A percentile compares a stretch with the other conserved stretches of the same genome.
phyloP scores from a whole-genome alignment of 2,888 invertebrate species.

The Mythimna impura region DNA sequence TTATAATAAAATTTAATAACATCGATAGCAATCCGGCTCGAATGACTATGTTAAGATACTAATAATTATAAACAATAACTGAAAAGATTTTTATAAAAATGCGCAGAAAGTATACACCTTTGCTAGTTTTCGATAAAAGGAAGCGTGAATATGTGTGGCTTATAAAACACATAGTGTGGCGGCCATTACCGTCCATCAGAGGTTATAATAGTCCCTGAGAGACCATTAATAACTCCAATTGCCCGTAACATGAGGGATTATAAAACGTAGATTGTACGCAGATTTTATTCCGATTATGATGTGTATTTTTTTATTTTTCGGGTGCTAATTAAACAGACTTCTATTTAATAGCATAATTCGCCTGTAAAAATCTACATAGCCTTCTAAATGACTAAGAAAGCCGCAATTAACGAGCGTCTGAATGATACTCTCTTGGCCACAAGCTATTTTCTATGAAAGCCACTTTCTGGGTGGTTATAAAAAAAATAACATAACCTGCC shows the following conservation, averaged over 20 bases:
- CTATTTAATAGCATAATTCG: too few relatives aligned
- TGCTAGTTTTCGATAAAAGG: background rate
- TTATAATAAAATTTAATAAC: too few relatives aligned
- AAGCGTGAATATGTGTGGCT: background rate
- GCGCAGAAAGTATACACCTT: background rate
- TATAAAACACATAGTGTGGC: conserved; percentile 13
- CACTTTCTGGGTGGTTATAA: too few relatives aligned
- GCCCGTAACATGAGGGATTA: background rate
- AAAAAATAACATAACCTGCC: too few relatives aligned
- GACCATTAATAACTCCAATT: conserved; percentile 21
- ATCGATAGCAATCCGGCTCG: background rate
- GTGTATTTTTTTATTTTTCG: background rate
- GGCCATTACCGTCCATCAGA: conserved; percentile 2
- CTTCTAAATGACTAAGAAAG: too few relatives aligned
- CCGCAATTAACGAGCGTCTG: too few relatives aligned
- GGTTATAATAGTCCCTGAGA: conserved; percentile 25
- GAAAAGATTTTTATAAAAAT: too few relatives aligned
- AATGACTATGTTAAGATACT: background rate
- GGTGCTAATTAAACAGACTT: too few relatives aligned
- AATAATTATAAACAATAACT: too few relatives aligned
- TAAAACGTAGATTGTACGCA: conserved; percentile 10
- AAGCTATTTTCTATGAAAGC: too few relatives aligned
- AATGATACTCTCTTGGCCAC: too few relatives aligned
- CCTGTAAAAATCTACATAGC: too few relatives aligned
- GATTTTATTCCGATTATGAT: background rate